phyloP scores from a whole-genome alignment of 2,888 invertebrate species.

The Hyalella azteca region DNA sequence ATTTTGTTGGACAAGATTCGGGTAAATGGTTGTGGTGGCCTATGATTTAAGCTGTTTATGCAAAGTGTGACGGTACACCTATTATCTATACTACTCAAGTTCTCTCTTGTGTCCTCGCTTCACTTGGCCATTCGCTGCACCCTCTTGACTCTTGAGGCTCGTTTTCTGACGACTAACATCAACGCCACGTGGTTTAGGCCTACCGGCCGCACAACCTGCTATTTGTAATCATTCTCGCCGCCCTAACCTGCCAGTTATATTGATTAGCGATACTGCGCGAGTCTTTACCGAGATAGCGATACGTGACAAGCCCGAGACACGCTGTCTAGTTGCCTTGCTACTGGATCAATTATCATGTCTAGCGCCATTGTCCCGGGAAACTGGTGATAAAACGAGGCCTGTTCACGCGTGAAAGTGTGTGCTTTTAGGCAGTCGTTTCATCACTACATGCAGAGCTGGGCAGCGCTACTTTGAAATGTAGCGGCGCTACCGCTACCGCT shows the following conservation, averaged over 20 bases:
- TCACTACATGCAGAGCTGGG: neutral
- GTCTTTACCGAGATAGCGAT: neutral
- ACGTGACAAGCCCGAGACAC: conserved; percentile 10
- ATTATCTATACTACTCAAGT: no score
- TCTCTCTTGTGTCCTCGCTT: no score
- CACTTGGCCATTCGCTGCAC: neutral
- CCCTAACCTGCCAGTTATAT: neutral
- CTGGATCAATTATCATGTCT: neutral
- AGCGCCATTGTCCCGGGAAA: neutral
- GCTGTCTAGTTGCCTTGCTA: neutral
- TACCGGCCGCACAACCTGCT: conserved; percentile 5
- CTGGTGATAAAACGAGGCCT: neutral
- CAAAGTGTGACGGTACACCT: no score
- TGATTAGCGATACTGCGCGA: neutral
- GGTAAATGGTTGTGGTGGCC: no score
- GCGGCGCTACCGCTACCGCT: neutral
- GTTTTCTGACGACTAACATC: neutral
- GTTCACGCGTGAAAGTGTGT: neutral
- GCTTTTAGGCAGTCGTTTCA: neutral
- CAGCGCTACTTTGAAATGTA: neutral
- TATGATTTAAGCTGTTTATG: no score
- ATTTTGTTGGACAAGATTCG: no score
- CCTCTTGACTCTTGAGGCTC: neutral
- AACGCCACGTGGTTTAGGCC: neutral
- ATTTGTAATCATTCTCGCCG: conserved; percentile 11